These are phyloP conservation scores for Cephus pygmeus DNA, from an alignment of 2,888 invertebrate genomes.

Conservation along the genomic window DNA sequence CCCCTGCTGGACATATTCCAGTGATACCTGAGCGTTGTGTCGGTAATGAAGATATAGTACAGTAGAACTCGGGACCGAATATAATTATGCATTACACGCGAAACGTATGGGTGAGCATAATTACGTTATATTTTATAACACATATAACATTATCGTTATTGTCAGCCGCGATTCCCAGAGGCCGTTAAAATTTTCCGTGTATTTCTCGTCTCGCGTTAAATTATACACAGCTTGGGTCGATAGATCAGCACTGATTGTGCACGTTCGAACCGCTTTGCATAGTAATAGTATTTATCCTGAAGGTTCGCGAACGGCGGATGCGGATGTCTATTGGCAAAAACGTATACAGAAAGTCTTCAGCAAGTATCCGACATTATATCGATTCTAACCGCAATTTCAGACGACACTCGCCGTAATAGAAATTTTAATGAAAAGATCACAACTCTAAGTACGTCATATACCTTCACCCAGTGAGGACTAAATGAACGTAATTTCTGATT, in stretches of 20 bases:
- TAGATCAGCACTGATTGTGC: neutral
- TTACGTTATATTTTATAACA: conserved; percentile 3
- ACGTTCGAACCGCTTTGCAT: conserved; percentile 6
- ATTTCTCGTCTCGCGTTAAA: neutral
- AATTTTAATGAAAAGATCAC: conserved; percentile 55
- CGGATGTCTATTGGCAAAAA: neutral
- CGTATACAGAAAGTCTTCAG: neutral
- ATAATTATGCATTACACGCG: neutral
- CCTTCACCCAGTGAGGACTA: neutral
- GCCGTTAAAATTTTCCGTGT: neutral
- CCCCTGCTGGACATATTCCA: neutral
- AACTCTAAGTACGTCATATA: conserved; percentile 3
- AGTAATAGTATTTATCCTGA: conserved; percentile 1
- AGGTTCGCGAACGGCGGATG: neutral
- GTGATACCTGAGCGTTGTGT: neutral
- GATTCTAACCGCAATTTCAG: neutral
- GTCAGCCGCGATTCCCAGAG: neutral
- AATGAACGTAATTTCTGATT: neutral
- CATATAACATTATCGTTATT: conserved; percentile 7
- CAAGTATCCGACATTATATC: neutral
- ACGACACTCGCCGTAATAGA: conserved; percentile 34
- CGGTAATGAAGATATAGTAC: neutral
- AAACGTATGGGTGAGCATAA: neutral
- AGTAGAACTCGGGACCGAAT: neutral
- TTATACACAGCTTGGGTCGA: neutral